Conservation (phyloP, 2,888 invertebrate species). For the Bombylius discolor region DNA sequence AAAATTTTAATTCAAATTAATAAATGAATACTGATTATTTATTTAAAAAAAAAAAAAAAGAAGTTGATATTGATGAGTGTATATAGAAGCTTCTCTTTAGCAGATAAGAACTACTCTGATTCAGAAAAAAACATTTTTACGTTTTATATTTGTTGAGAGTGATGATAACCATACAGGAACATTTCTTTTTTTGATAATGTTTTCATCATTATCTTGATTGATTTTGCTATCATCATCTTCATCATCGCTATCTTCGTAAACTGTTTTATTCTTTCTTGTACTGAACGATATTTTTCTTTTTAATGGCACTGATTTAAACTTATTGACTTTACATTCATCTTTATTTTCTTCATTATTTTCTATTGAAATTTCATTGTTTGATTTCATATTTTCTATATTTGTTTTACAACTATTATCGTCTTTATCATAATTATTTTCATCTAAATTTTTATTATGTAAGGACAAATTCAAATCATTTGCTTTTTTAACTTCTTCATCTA, state of each 20-base stretch:
- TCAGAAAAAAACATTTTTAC: neutral
- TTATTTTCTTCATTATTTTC: neutral
- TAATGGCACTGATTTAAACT: neutral
- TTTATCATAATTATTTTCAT: neutral
- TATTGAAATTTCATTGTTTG: neutral
- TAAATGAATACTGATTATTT: too few species aligned
- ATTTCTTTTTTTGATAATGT: neutral
- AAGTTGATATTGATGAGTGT: too few species aligned
- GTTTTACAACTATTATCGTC: neutral
- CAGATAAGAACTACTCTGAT: too few species aligned
- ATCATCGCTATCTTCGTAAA: neutral
- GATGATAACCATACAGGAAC: neutral
- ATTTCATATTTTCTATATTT: neutral
- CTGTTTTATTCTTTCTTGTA: neutral
- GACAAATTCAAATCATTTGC: neutral
- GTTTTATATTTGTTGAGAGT: neutral
- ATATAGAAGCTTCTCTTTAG: too few species aligned
- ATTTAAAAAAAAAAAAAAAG: too few species aligned
- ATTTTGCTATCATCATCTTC: neutral
- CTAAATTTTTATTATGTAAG: neutral
- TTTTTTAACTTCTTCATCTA: slow-evolving; percentile 1
- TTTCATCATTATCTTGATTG: neutral
- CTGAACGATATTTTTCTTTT: neutral
- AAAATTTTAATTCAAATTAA: too few species aligned
- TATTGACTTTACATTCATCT: neutral